Evolutionary conservation across 2,888 invertebrate species (phyloP), one percentile per base, ranked within the genome.

Genomic region (Ganaspis brasiliensis): DNA sequence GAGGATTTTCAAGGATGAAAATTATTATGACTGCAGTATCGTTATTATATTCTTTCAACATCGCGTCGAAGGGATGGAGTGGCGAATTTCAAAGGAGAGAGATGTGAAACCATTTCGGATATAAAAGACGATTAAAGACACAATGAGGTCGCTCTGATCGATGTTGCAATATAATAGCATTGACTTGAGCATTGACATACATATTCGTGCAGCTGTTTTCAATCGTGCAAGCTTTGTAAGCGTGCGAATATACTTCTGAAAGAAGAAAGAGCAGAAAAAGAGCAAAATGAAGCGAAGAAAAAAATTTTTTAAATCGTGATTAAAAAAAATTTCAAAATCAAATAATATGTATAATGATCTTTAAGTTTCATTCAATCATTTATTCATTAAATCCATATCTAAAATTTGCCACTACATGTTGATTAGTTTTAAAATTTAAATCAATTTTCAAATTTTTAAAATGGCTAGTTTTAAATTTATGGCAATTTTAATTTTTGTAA

Each of bases 81-180:
- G 16, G 19, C 37, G 21, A 63, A 40, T 63, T 37, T 40, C 21
- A 63, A 37, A 63, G 21, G 21, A 63, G 63, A 10, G 63, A 63
- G 63, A 40, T 24, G 40, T 5, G 67, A 67, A 67, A 67, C 67
- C 67, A 67, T 67, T 67, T 67, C 24, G 67, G 24, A 67, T 67
- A 67, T 67, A 45, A 67, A 67, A 67, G 67, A 67, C 67, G 67
- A 67, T 67, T 67, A 67, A 45, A 67, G 67, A 45, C 67, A 67
- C 67, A 67, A 67, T 45, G 67, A 67, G 67, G 67, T 67, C 67
- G 45, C 24, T 67, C 67, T 67, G 67, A 67, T 67, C 67, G 67
- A 67, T 67, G 67, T 45, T 40, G 67, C 67, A 67, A 67, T n/a
- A n/a, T n/a, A n/a, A n/a, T 67, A 67, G 45, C 45, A 67, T 67